Conservation (phyloP, 1,140 invertebrate species). For the Hypothenemus hampei region DNA sequence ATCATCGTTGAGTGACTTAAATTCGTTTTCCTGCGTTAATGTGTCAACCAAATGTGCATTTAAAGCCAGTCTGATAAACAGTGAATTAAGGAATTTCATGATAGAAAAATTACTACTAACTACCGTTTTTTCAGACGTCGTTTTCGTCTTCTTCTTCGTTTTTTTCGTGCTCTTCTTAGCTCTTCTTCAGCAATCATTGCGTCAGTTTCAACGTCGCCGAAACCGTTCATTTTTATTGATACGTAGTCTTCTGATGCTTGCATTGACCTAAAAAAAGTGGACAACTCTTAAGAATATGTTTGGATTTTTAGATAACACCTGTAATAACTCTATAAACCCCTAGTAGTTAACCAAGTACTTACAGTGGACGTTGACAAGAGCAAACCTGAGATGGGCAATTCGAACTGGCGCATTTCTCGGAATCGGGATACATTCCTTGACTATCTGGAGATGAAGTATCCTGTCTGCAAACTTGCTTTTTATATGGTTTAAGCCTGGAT, state of each 20-base stretch:
- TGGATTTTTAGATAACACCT: slow-evolving; percentile 1
- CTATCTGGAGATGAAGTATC: slow-evolving; percentile 27
- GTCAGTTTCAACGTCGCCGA: slow-evolving; percentile 46
- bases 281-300: background rate
- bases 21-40: slow-evolving; percentile 19
- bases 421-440: slow-evolving; percentile 12
- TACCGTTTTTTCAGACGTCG: slow-evolving; percentile 38
- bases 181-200: slow-evolving; percentile 42
- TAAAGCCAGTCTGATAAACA: slow-evolving; percentile 14
- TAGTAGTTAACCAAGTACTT: slow-evolving; percentile 2
- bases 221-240: slow-evolving; percentile 49
- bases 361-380: slow-evolving; percentile 18
- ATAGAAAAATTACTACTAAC: background rate
- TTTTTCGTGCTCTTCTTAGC: slow-evolving; percentile 38
- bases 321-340: background rate
- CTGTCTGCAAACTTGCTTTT: slow-evolving; percentile 26
- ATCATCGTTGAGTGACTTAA: slow-evolving; percentile 62
- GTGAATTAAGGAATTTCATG: background rate
- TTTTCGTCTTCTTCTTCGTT: slow-evolving; percentile 39
- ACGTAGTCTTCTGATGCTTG: slow-evolving; percentile 49
- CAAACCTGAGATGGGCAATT: slow-evolving; percentile 21
- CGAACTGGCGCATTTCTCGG: slow-evolving; percentile 2
- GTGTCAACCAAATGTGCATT: slow-evolving; percentile 28
- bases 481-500: slow-evolving; percentile 15
- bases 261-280: slow-evolving; percentile 42